Base-by-base conservation (phyloP, 2,113 vertebrate species). In the Laterallus jamaicensis region DNA sequence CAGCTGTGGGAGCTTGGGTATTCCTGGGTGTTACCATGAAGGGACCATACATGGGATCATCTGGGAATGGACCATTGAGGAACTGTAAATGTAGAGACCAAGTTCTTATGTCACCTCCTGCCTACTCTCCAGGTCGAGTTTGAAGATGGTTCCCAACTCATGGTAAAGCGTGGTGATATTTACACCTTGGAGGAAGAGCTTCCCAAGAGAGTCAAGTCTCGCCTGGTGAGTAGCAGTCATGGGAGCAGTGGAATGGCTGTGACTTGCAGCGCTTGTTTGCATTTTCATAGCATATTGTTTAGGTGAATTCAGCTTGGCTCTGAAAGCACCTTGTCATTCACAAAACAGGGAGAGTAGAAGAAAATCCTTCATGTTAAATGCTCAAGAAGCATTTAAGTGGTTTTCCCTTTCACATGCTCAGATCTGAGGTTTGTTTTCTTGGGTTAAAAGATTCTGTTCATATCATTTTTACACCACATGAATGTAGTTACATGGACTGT, bases 131-230 rank as follows among this genome's bases (percentile, higher is more conserved):
- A 99, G 99, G 99, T 99, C 13, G 99, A 99, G 97, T 99, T 99
- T 97, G 99, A 99, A 62, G 99, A 99, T 11, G 98, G 98, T 67
- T 98, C 98, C 52, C 99, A 99, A 96, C 96, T 99, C 25, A 98
- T 98, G 52, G 98, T 99, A 13, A 99, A 99, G 68, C 98, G 98
- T 6, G 98, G 98, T 1, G 99, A 99, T 92, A 97, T 99, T 95
- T 99, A 99, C 84, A 98, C 98, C 42, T 97, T 99, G 94, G 98
- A 99, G 11, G 99, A 99, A 63, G 99, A 99, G 25, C 98, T 99
- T 44, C 99, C 99, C 64, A 99, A 99, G 98, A 98, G 99, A 95
- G 99, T 99, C 55, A 98, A 98, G 86, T 98, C 98, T 40, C 98
- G 99, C 82, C 98, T 99, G 98, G 99, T 99, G 91, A 93, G 99